Percentiles rank a stretch among this genome's conserved stretches.
Evolutionary conservation across 2,113 vertebrate species (phyloP).

Genomic region (Colistium nudipinnis): DNA sequence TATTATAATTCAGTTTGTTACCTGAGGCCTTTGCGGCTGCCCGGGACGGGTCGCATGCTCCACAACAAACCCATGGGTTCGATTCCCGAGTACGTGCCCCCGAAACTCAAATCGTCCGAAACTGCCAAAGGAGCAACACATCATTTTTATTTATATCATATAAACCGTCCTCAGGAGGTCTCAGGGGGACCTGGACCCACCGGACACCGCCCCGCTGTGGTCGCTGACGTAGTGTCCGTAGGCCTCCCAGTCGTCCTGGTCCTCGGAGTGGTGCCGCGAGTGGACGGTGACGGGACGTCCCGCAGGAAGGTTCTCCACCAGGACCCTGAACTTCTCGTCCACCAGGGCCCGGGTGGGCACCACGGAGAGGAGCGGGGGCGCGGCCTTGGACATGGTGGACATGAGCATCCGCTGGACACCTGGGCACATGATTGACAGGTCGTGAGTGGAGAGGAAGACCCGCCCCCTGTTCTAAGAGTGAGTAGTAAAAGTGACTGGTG

Average conservation of each 20-base stretch:
- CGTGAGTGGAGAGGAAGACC: no score
- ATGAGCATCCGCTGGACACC: slow-evolving; percentile 16
- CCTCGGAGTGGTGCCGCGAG: slow-evolving; percentile 73
- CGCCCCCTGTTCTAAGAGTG: no score
- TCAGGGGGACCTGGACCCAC: slow-evolving; percentile 39
- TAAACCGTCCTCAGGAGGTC: background rate
- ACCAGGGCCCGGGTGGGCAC: slow-evolving; percentile 70
- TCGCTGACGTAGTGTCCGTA: slow-evolving; percentile 77
- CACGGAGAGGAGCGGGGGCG: slow-evolving; percentile 52
- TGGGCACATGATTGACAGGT: background rate
- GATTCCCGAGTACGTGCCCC: slow-evolving; percentile 77
- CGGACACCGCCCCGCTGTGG: slow-evolving; percentile 63
- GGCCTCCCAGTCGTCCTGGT: slow-evolving; percentile 77
- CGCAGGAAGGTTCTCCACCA: slow-evolving; percentile 69
- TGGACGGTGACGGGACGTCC: slow-evolving; percentile 66
- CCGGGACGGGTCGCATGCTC: slow-evolving; percentile 78
- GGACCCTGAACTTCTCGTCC: slow-evolving; percentile 70
- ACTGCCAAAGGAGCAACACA: slow-evolving; percentile 53
- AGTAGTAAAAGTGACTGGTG: no score
- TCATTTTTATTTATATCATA: background rate
- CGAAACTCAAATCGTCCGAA: slow-evolving; percentile 67
- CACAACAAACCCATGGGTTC: slow-evolving; percentile 81
- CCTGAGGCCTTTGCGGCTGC: slow-evolving; percentile 75
- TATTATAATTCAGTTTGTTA: no score
- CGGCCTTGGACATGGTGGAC: background rate